These are phyloP conservation scores for Saccopteryx leptura DNA, from an alignment of 2,113 vertebrate genomes.

Conservation along the genomic window DNA sequence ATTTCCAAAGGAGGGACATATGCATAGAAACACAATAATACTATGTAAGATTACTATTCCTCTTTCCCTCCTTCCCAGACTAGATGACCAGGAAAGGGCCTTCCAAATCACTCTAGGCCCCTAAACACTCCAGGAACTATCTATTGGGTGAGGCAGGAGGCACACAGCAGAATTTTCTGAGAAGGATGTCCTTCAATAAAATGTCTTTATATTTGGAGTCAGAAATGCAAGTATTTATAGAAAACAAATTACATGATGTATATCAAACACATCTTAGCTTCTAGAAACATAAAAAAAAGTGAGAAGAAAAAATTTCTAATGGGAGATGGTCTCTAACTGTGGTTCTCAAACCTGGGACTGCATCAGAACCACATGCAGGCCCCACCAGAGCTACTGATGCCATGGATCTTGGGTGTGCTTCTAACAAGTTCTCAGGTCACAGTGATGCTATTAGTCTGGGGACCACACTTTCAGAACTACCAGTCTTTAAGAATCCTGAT, in stretches of 20 bases:
- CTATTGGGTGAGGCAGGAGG: not conserved
- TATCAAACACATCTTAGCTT: slow-evolving; percentile 14
- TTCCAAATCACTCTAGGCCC: not conserved
- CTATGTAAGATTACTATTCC: not conserved
- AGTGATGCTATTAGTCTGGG: not conserved
- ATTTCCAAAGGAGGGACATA: slow-evolving; percentile 32
- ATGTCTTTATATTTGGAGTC: not conserved
- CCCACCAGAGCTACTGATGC: not conserved
- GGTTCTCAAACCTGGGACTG: not conserved
- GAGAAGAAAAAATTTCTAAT: not conserved
- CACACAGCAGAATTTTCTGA: not conserved
- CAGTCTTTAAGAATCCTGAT: not conserved
- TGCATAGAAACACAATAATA: not conserved
- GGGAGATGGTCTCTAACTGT: not conserved
- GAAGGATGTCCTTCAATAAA: not conserved
- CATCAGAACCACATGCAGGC: not conserved
- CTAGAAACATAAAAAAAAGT: not conserved
- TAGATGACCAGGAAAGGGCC: not conserved
- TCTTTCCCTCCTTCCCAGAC: not conserved
- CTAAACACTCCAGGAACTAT: slow-evolving; percentile 29
- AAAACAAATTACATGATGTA: not conserved
- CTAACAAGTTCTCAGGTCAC: not conserved
- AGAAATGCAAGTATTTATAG: slow-evolving; percentile 30
- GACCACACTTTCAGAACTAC: not conserved
- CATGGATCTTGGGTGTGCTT: not conserved